These are phyloP conservation scores for Zaprionus ghesquierei DNA, from an alignment of 1,140 invertebrate species.

Conservation along the genomic window DNA sequence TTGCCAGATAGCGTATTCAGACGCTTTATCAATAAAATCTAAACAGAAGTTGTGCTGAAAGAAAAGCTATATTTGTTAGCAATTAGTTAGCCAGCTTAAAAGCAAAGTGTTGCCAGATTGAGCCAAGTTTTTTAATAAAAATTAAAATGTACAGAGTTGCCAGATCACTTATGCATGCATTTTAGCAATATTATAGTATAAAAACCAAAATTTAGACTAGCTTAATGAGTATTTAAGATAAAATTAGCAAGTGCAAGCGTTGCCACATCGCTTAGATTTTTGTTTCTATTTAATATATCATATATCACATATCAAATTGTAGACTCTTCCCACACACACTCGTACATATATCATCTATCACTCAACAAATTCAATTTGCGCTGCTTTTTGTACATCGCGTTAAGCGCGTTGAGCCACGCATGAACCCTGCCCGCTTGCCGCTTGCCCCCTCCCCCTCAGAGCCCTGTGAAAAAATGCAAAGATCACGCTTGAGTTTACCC, in stretches of 20 bases:
- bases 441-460: neutral
- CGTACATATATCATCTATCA: neutral
- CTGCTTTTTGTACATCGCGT: neutral
- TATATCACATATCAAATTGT: neutral
- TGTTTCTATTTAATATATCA: neutral
- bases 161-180: neutral
- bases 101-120: neutral
- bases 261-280: neutral
- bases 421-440: conserved; percentile 41
- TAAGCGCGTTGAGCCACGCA: conserved; percentile 26
- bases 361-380: neutral
- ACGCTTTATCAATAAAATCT: too few relatives aligned
- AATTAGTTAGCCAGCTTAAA: too few relatives aligned
- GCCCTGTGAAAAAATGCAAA: conserved; percentile 47
- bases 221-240: too few relatives aligned
- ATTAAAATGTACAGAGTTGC: neutral
- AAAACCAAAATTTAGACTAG: too few relatives aligned
- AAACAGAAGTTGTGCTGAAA: too few relatives aligned
- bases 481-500: conserved; percentile 63
- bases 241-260: neutral
- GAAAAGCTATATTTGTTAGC: too few relatives aligned
- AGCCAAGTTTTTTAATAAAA: neutral
- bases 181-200: too few relatives aligned
- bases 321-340: too few relatives aligned
- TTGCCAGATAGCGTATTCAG: too few relatives aligned